phyloP scores from a whole-genome alignment of 2,888 invertebrate genomes.

The Dinocampus coccinellae region DNA sequence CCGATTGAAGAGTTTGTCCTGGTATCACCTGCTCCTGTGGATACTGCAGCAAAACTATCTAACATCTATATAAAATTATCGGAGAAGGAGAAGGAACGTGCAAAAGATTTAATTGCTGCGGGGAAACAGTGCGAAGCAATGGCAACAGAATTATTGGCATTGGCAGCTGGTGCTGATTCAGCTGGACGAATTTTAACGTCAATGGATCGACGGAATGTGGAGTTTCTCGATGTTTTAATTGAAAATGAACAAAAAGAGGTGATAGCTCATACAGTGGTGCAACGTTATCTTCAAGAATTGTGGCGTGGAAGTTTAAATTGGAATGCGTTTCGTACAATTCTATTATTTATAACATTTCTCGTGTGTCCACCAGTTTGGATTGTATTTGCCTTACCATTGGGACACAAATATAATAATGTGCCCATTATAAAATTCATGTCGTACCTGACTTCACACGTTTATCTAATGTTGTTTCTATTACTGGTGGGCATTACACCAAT shows the following conservation, averaged over 20 bases:
- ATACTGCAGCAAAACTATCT: slow-evolving; percentile 97
- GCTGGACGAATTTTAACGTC: slow-evolving; percentile 95
- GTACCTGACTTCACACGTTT: slow-evolving; percentile 98
- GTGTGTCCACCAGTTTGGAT: slow-evolving; percentile 97
- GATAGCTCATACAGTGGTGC: slow-evolving; percentile 96
- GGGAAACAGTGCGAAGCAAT: slow-evolving; percentile 97
- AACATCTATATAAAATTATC: slow-evolving; percentile 90
- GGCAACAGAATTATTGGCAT: slow-evolving; percentile 95
- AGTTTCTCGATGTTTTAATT: slow-evolving; percentile 95
- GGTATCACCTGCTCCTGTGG: slow-evolving; percentile 99
- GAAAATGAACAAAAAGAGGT: slow-evolving; percentile 99
- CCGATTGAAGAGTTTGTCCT: slow-evolving; percentile 98
- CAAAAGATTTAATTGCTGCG: slow-evolving; percentile 95
- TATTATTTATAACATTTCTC: slow-evolving; percentile 92
- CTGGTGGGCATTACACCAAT: slow-evolving; percentile 91
- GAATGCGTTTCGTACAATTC: slow-evolving; percentile 94
- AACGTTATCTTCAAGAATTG: slow-evolving; percentile 95
- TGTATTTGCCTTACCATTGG: slow-evolving; percentile 93
- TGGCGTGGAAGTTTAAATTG: slow-evolving; percentile 98
- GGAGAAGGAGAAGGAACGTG: slow-evolving; percentile 97
- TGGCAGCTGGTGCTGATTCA: slow-evolving; percentile 94
- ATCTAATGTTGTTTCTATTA: slow-evolving; percentile 93
- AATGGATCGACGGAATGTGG: slow-evolving; percentile 92
- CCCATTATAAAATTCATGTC: slow-evolving; percentile 99
- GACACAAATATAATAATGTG: slow-evolving; percentile 96